Percentiles rank a stretch among this genome's conserved stretches.
Evolutionary conservation across 2,888 invertebrate species (phyloP).

Genomic region (Scaptomyza cyrtandrae): DNA sequence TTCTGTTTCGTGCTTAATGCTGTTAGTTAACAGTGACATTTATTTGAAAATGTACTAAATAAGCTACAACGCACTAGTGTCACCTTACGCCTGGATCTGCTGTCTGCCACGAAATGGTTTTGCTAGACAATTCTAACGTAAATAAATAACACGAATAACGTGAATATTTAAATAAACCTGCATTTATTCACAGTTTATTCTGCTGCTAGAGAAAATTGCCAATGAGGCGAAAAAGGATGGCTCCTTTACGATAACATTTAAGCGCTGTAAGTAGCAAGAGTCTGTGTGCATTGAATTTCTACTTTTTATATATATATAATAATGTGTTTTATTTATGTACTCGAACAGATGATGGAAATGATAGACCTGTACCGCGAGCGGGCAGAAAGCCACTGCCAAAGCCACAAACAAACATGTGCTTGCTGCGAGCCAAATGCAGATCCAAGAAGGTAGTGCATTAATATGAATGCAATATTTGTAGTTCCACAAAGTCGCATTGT

Average conservation of each 20-base stretch:
- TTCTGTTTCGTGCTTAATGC: conserved; percentile 45
- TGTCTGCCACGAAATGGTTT: conserved; percentile 83
- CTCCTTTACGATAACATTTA: conserved; percentile 95
- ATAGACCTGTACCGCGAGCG: conserved; percentile 90
- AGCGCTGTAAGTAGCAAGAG: conserved; percentile 91
- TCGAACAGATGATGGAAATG: conserved; percentile 90
- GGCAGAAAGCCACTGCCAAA: conserved; percentile 87
- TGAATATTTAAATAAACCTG: conserved; percentile 13
- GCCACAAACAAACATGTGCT: conserved; percentile 90
- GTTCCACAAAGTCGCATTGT: background rate
- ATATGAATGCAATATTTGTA: background rate
- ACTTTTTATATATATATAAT: background rate
- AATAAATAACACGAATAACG: conserved; percentile 46
- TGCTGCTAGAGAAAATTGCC: conserved; percentile 87
- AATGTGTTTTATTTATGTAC: conserved; percentile 39
- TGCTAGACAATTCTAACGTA: conserved; percentile 84
- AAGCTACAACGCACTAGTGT: conserved; percentile 18
- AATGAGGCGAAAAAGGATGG: conserved; percentile 92
- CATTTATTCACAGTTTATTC: conserved; percentile 77
- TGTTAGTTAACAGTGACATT: conserved; percentile 35
- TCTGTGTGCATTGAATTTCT: conserved; percentile 18
- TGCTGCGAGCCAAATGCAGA: conserved; percentile 92
- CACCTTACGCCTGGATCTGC: conserved; percentile 26
- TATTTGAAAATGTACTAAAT: conserved; percentile 27
- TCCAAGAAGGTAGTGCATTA: conserved; percentile 82